These are phyloP conservation scores for Sarotherodon lohbergeri DNA, from an alignment of 2,113 vertebrate species.

Conservation along the genomic window DNA sequence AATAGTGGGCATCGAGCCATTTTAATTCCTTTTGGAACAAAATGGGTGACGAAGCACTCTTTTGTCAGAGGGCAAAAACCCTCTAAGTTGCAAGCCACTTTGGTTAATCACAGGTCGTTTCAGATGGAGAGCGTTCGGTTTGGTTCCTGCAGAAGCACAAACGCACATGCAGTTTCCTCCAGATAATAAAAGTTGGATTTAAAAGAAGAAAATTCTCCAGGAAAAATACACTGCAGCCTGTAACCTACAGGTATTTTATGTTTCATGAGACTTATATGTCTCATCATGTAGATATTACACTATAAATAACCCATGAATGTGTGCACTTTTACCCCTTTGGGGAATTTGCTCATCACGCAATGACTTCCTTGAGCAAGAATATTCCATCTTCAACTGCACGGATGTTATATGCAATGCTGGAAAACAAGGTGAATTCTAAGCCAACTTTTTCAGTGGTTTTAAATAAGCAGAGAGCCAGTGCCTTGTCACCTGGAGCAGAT, in stretches of 20 bases:
- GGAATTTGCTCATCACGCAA: background rate
- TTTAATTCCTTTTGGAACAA: background rate
- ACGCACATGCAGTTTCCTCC: background rate
- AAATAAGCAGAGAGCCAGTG: conserved; percentile 5
- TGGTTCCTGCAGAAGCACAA: background rate
- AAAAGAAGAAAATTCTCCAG: background rate
- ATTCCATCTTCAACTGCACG: background rate
- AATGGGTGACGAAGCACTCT: background rate
- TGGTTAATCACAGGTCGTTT: background rate
- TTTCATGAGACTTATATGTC: background rate
- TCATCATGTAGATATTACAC: background rate
- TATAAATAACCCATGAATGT: background rate
- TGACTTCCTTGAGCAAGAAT: background rate
- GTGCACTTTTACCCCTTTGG: background rate
- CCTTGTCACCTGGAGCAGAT: conserved; percentile 14
- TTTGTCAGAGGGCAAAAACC: background rate
- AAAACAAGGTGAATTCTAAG: background rate
- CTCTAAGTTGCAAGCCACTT: background rate
- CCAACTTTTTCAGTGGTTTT: background rate
- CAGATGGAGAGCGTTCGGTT: background rate
- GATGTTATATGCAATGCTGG: background rate
- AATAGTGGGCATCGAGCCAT: background rate
- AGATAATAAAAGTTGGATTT: background rate
- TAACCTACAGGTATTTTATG: background rate
- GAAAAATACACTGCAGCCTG: background rate